Conservation (phyloP, 2,113 vertebrate species). For the Agelaius tricolor region DNA sequence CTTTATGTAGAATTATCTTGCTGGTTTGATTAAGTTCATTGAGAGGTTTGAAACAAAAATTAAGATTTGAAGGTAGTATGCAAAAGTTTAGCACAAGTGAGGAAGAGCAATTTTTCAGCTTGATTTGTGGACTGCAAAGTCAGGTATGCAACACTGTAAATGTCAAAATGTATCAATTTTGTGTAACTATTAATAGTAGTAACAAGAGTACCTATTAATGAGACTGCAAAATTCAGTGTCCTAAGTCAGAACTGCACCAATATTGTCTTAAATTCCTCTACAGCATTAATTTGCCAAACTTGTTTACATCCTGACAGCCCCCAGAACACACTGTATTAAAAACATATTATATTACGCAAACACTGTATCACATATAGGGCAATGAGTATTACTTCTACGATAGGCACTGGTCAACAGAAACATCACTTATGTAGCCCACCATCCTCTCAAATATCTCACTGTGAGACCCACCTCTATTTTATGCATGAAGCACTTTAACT, state of each 20-base stretch:
- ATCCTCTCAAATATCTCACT: neutral
- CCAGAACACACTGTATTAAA: neutral
- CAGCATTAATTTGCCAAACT: neutral
- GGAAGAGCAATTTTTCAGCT: neutral
- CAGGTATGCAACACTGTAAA: neutral
- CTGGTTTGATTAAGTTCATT: neutral
- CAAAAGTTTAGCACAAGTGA: neutral
- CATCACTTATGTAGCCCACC: fast-evolving
- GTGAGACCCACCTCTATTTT: neutral
- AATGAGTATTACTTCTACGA: neutral
- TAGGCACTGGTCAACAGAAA: neutral
- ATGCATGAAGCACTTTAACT: neutral
- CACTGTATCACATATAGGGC: neutral
- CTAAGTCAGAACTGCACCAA: neutral
- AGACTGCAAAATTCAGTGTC: neutral
- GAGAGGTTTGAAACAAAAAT: neutral
- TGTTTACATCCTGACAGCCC: neutral
- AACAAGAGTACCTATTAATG: neutral
- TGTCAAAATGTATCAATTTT: neutral
- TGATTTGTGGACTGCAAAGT: neutral
- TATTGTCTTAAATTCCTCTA: neutral
- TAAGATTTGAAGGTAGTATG: neutral
- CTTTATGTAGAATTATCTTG: neutral
- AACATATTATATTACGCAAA: neutral
- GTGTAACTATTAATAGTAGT: neutral